Evolutionary conservation across 1,140 invertebrate species (phyloP).

Genomic region (Bombus pascuorum): DNA sequence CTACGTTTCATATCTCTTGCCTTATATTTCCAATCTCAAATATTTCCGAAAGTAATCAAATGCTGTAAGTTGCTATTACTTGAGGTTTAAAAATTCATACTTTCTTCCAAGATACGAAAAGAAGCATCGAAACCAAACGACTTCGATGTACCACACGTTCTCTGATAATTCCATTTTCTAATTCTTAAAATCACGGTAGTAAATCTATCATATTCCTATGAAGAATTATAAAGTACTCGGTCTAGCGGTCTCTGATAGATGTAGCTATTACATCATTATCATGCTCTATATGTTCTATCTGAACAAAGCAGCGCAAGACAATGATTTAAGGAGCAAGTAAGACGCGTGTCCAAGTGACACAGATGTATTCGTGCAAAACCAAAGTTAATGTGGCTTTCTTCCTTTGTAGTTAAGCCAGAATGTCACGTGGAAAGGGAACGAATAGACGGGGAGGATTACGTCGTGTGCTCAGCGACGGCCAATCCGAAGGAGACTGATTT

Average conservation of each 20-base stretch:
- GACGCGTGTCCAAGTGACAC: background rate
- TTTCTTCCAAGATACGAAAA: background rate
- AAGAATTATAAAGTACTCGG: background rate
- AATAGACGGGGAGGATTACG: slow-evolving; percentile 88
- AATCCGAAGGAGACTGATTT: slow-evolving; percentile 93
- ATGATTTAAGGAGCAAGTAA: background rate
- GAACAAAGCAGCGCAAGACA: background rate
- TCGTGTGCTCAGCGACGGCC: slow-evolving; percentile 91
- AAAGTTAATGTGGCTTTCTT: slow-evolving; percentile 40
- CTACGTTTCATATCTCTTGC: background rate
- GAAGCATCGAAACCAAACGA: background rate
- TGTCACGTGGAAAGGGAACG: slow-evolving; percentile 90
- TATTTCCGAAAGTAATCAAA: too few species aligned
- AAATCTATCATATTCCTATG: background rate
- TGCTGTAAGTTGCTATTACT: too few species aligned
- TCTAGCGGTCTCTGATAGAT: background rate
- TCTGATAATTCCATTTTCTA: too few species aligned
- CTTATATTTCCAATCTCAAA: background rate
- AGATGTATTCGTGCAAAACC: background rate
- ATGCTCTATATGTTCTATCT: too few species aligned
- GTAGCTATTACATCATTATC: too few species aligned
- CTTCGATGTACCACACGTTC: background rate
- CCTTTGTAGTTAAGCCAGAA: slow-evolving; percentile 89
- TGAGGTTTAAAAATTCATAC: too few species aligned
- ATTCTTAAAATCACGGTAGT: background rate